Conservation (phyloP, 1,140 invertebrate species). For the Oryctes rhinoceros region DNA sequence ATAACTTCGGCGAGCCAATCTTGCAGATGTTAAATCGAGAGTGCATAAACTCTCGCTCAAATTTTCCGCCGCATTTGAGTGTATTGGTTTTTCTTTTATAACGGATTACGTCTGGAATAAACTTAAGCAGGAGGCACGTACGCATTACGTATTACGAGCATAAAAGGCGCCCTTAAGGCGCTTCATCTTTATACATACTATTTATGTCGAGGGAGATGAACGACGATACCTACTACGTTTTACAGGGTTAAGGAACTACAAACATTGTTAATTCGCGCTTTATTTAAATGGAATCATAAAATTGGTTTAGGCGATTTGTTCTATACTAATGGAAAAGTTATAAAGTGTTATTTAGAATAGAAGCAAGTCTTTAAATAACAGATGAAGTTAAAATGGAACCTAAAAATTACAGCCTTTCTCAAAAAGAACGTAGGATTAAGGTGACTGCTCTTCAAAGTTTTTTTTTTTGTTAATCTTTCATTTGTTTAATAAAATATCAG, state of each 20-base stretch:
- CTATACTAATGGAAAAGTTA: too few species aligned
- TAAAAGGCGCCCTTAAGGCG: background rate
- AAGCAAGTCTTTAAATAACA: too few species aligned
- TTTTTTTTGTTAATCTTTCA: too few species aligned
- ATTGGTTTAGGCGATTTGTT: too few species aligned
- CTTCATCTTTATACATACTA: background rate
- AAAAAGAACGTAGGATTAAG: too few species aligned
- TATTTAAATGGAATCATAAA: too few species aligned
- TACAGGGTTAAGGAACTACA: background rate
- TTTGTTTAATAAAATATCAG: too few species aligned
- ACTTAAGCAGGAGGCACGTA: slow-evolving; percentile 15
- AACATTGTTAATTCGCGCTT: too few species aligned
- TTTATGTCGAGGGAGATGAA: background rate
- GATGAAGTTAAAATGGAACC: too few species aligned
- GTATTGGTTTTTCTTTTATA: slow-evolving; percentile 25
- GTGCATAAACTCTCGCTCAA: slow-evolving; percentile 18
- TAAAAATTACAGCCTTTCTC: too few species aligned
- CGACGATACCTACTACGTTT: background rate
- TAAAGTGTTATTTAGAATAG: too few species aligned
- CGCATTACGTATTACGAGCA: slow-evolving; percentile 12
- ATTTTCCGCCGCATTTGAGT: slow-evolving; percentile 22
- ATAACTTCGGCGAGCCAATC: slow-evolving; percentile 26
- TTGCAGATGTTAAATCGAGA: slow-evolving; percentile 23
- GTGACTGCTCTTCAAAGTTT: too few species aligned
- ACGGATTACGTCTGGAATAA: slow-evolving; percentile 14